phyloP scores from a whole-genome alignment of 2,888 invertebrate genomes.

The Flabesymbios commensalis region DNA sequence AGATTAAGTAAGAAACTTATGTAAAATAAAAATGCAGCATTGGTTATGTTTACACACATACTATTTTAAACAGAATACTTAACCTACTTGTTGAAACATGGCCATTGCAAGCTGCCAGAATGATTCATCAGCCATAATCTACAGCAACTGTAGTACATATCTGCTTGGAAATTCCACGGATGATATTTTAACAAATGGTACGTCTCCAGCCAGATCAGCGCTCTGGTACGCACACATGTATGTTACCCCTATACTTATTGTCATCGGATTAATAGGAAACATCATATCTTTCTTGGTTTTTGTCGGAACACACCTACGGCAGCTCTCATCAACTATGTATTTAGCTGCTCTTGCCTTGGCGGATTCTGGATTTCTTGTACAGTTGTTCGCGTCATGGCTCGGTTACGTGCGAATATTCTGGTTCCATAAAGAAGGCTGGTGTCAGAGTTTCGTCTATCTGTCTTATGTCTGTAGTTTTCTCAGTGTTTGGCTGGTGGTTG shows the following conservation, averaged over 20 bases:
- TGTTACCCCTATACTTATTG: conserved; percentile 73
- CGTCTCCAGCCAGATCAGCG: no score
- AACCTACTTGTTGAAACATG: no score
- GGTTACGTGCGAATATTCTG: conserved; percentile 7
- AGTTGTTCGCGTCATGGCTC: conserved; percentile 18
- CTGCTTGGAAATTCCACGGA: no score
- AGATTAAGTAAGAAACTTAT: no score
- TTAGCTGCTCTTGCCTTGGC: conserved; percentile 22
- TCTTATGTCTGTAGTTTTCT: conserved; percentile 30
- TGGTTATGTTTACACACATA: no score
- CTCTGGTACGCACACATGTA: no score
- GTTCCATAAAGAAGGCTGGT: conserved; percentile 19
- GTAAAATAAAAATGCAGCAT: no score
- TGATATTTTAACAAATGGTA: no score
- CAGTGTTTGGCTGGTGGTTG: conserved; percentile 32
- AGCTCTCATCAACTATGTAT: conserved; percentile 69
- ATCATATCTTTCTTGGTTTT: conserved; percentile 72
- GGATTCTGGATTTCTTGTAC: conserved; percentile 18
- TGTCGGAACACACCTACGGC: conserved; percentile 72
- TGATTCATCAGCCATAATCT: no score
- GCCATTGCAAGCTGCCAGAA: no score
- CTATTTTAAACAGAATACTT: no score
- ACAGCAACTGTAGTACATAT: no score
- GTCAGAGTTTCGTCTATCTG: conserved; percentile 26
- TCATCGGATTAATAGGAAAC: conserved; percentile 78